Evolutionary conservation across 2,113 vertebrate species (phyloP), one percentile per base, ranked within the genome.

Genomic region (Psettodes erumei): DNA sequence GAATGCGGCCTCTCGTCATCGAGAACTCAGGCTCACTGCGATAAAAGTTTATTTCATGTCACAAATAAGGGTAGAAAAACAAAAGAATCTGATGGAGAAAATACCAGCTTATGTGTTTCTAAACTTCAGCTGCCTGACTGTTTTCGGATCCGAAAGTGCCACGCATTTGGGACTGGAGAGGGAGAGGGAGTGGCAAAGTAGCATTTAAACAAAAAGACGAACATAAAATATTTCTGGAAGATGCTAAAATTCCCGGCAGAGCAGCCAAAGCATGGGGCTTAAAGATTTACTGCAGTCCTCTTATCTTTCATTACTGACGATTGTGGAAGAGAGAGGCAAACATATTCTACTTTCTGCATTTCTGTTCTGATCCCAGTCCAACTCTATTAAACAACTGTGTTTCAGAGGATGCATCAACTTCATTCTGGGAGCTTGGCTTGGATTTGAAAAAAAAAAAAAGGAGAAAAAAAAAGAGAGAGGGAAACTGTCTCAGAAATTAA

Each of bases 261-360:
- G 88, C 77, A 86, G 77, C 87, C 89, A 93, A 93, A 89, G 89
- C 89, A 84, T 28, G 71, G 67, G 81, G 91, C 91, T 94, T 92
- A 93, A 94, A 92, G 90, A 91, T 89, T 94, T 90, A 92, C 82
- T 93, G 76, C 75, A 75, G 89, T 75, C 77, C 81, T 89, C 90
- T 92, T 92, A 93, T 94, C 90, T 93, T 91, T 85, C 87, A 92
- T 92, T 90, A 92, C 86, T 87, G 88, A 89, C 54, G 82, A 90
- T 86, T 89, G 86, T 64, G 74, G 90, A 88, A 92, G 90, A 86
- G 90, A 86, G 82, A 92, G 73, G 88, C 88, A 91, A 89, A 91
- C 89, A 85, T 83, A 91, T 88, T 92, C 81, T 86, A 88, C 71
- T 93, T 90, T 91, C 84, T 89, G 87, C 85, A 82, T 85, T 81